Base-by-base conservation (phyloP, 2,113 vertebrate genomes). In the Phalacrocorax carbo region DNA sequence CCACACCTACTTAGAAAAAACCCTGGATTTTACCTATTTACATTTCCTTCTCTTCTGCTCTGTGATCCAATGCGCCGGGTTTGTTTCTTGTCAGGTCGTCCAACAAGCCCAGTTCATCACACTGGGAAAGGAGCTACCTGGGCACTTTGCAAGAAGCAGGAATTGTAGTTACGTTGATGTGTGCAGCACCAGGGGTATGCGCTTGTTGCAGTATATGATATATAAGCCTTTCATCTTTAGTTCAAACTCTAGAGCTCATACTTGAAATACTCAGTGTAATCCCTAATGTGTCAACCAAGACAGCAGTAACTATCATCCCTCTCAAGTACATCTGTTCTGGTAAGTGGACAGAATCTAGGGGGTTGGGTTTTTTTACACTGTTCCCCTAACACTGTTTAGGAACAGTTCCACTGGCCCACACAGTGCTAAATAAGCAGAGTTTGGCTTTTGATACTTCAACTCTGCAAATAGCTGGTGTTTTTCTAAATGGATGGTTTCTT, bases 101-200 rank as follows among this genome's bases (percentile, higher is more conserved):
- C 25, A 68, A 62, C 20, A 66, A 82, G 19, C 18, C 25, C 36
- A 18, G 20, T 13, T 81, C 32, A 17, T 19, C 4, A 1, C 21
- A 32, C 19, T 52, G 27, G 16, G 69, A 83, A 93, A 72, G 34
- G 84, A 84, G 29, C 6, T 77, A 19, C 16, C 32, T 10, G 38
- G 55, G 16, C 15, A 57, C 6, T 86, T 55, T 16, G 34, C 48
- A 52, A 64, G 42, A 42, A 30, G 1, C 5, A 30, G 26, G 20
- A 27, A 11, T 34, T 72, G 15, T 9, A 52, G 34, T 6, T 14
- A 18, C 2, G 20, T 2, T 38, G 57, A 22, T 34, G 34, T 20
- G 60, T n/a, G 48, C 30, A 46, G 44, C 0, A 0, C 34, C 18
- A 65, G 27, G 44, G 32, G 4, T 13, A 20, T 0, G 1, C 17